phyloP scores from a whole-genome alignment of 2,797 vertebrate species.

The Anabacerthia variegaticeps region DNA sequence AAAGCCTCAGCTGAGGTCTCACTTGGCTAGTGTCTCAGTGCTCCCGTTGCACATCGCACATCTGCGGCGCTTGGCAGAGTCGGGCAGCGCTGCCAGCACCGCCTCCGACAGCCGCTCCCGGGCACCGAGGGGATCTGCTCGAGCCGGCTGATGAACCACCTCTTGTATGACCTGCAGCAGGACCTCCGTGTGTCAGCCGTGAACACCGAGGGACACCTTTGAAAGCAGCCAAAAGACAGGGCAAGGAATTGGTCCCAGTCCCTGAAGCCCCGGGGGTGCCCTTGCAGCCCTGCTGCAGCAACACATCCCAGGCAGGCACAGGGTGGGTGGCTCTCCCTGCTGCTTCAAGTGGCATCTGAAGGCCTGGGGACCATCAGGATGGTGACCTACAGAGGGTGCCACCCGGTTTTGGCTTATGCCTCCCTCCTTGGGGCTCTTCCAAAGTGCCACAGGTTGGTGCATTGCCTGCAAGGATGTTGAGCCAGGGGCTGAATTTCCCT shows the following conservation, averaged over 20 bases:
- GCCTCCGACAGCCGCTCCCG: fast-evolving
- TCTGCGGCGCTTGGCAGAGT: neutral
- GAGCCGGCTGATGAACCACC: too few species aligned
- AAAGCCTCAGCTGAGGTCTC: neutral
- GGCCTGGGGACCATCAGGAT: neutral
- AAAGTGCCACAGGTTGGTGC: neutral
- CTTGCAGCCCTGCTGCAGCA: neutral
- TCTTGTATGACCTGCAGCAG: neutral
- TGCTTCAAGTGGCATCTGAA: neutral
- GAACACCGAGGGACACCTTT: fast-evolving
- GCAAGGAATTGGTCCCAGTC: neutral
- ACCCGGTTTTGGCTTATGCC: fast-evolving
- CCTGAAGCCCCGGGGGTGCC: fast-evolving
- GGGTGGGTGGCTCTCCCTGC: neutral
- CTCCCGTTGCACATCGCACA: fast-evolving
- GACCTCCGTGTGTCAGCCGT: fast-evolving
- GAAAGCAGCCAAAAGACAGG: neutral
- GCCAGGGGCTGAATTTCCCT: neutral
- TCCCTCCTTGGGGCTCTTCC: fast-evolving
- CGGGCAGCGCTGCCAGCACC: neutral
- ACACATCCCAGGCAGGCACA: fast-evolving
- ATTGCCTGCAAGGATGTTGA: fast-evolving
- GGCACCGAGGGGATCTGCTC: neutral
- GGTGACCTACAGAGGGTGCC: neutral
- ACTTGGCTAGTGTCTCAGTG: fast-evolving